Evolutionary conservation across 2,888 invertebrate genomes (phyloP).

Genomic region (Deladenus siricidicola): DNA sequence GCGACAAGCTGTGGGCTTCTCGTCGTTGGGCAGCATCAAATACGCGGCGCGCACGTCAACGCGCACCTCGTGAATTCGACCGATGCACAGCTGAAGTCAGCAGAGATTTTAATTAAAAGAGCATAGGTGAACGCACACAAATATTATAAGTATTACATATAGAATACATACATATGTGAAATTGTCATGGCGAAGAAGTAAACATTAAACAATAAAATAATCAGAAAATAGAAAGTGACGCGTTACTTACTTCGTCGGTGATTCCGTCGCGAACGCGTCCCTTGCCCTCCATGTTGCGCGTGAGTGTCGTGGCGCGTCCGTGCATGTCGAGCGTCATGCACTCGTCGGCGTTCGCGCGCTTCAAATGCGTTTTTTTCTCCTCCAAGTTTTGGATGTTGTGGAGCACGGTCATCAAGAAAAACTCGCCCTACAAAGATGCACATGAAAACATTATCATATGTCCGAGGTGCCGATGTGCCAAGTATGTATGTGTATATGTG

Average conservation of each 20-base stretch:
- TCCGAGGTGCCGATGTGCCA: no score
- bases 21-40: slow-evolving; percentile 49
- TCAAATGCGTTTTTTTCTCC: slow-evolving; percentile 9
- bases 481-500: no score
- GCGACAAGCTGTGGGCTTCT: slow-evolving; percentile 43
- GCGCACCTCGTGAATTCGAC: slow-evolving; percentile 42
- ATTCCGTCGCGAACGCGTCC: slow-evolving; percentile 46
- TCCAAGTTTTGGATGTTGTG: slow-evolving; percentile 37
- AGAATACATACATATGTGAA: no score
- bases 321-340: slow-evolving; percentile 50
- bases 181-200: no score
- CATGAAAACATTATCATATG: slow-evolving; percentile 4
- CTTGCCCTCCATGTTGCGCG: slow-evolving; percentile 49
- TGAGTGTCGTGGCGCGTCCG: slow-evolving; percentile 44
- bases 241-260: slow-evolving; percentile 37
- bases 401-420: slow-evolving; percentile 44
- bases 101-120: not conserved
- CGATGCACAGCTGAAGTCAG: slow-evolving; percentile 40
- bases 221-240: no score
- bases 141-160: not conserved
- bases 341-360: slow-evolving; percentile 29
- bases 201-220: no score
- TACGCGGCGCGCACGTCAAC: slow-evolving; percentile 45
- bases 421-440: slow-evolving; percentile 32
- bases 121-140: not conserved